A percentile compares a stretch with the other conserved stretches of the same genome.
Evolutionary conservation across 2,113 vertebrate genomes (phyloP).

Genomic region (Romanogobio albipinnatus): DNA sequence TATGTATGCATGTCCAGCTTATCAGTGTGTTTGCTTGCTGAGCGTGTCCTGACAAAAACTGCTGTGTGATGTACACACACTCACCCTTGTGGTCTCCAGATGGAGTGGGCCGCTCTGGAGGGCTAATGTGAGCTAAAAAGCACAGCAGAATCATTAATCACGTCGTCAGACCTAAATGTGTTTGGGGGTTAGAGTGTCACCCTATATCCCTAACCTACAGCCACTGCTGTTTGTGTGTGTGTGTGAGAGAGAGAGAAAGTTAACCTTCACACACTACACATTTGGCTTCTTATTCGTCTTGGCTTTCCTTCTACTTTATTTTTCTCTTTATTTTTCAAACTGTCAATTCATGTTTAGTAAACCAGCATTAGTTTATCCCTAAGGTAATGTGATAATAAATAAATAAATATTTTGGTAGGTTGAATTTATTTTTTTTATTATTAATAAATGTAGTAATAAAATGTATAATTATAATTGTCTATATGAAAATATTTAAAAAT

Average conservation of each 20-base stretch:
- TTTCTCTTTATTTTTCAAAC: not conserved
- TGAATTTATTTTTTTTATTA: no score
- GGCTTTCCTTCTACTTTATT: not conserved
- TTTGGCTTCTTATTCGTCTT: not conserved
- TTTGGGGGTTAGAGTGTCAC: slow-evolving; percentile 87
- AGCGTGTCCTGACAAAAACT: slow-evolving; percentile 53
- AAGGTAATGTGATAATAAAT: no score
- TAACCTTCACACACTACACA: not conserved
- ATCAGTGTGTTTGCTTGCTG: not conserved
- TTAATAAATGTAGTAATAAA: no score
- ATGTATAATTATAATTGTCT: no score
- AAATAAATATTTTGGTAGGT: no score
- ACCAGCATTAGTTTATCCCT: no score
- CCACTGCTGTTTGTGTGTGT: slow-evolving; percentile 40
- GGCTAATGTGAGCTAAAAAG: slow-evolving; percentile 80
- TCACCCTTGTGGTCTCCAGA: slow-evolving; percentile 78
- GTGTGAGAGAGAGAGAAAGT: slow-evolving; percentile 54
- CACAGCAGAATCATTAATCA: slow-evolving; percentile 89
- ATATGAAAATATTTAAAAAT: no score
- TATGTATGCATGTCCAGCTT: slow-evolving; percentile 15
- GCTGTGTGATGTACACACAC: slow-evolving; percentile 18
- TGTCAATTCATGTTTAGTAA: not conserved
- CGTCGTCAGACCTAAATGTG: slow-evolving; percentile 91
- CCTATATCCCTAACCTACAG: slow-evolving; percentile 82
- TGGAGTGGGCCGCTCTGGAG: slow-evolving; percentile 79